These are phyloP conservation scores for Malacoraja senta DNA, from an alignment of 2,797 vertebrate genomes.

Conservation along the genomic window DNA sequence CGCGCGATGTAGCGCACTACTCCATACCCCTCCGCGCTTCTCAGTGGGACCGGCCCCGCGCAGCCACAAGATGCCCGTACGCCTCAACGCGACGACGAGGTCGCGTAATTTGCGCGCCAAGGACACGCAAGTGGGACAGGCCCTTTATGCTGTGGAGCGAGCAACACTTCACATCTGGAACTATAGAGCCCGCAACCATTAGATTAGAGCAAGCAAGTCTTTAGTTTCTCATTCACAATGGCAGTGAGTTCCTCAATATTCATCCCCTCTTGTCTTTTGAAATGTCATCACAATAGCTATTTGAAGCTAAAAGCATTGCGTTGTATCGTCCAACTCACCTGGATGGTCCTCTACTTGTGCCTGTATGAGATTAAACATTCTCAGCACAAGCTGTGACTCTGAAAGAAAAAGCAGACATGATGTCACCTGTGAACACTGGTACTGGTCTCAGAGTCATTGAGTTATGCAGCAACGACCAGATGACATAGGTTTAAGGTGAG, in stretches of 20 bases:
- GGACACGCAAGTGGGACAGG: too few relatives aligned
- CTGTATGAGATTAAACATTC: conserved; percentile 51
- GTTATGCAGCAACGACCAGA: too few relatives aligned
- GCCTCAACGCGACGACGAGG: too few relatives aligned
- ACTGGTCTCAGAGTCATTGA: too few relatives aligned
- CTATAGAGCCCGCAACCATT: not conserved
- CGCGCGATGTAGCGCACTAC: too few relatives aligned
- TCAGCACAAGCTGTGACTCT: conserved; percentile 47
- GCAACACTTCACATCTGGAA: not conserved
- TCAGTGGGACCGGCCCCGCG: too few relatives aligned
- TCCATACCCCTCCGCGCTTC: too few relatives aligned
- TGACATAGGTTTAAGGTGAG: too few relatives aligned
- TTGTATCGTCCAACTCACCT: conserved; percentile 48
- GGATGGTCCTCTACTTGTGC: conserved; percentile 46
- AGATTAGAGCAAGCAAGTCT: not conserved
- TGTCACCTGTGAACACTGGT: not conserved
- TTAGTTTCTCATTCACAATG: not conserved
- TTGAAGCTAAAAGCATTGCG: not conserved
- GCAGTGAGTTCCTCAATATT: not conserved
- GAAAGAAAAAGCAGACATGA: not conserved
- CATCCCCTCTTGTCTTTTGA: not conserved
- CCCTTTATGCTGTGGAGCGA: not conserved
- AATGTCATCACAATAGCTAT: too few relatives aligned
- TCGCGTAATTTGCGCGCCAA: too few relatives aligned
- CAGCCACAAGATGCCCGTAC: too few relatives aligned